phyloP scores from a whole-genome alignment of 2,888 invertebrate genomes.

The Heliothis peltigera region DNA sequence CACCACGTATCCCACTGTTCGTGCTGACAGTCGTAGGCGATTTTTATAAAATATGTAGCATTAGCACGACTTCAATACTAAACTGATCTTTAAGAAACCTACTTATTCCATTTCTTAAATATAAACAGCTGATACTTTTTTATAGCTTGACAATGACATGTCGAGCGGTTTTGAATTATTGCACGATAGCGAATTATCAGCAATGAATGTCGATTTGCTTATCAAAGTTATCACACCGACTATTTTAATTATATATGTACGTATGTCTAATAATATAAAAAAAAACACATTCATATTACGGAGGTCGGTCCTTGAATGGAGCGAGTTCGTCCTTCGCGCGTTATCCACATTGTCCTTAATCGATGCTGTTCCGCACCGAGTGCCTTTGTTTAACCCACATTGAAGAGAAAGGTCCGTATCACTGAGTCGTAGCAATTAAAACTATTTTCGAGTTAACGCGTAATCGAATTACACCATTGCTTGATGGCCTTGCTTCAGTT shows the following conservation, averaged over 20 bases:
- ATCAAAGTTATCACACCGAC: slow-evolving; percentile 25
- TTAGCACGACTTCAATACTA: slow-evolving; percentile 26
- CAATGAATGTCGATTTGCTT: slow-evolving; percentile 18
- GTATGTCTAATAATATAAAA: slow-evolving; percentile 9
- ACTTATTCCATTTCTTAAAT: slow-evolving; percentile 5
- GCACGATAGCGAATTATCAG: slow-evolving; percentile 18
- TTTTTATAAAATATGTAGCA: slow-evolving; percentile 14
- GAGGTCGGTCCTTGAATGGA: slow-evolving; percentile 65
- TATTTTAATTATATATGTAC: slow-evolving; percentile 10
- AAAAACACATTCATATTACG: slow-evolving; percentile 2
- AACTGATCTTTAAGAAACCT: slow-evolving; percentile 5
- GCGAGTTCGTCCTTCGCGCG: slow-evolving; percentile 68
- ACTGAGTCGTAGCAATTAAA: slow-evolving; percentile 41
- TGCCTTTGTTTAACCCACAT: slow-evolving; percentile 56
- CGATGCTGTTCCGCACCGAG: slow-evolving; percentile 44
- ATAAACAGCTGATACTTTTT: slow-evolving; percentile 30
- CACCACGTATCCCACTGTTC: slow-evolving; percentile 13
- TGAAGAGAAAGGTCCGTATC: slow-evolving; percentile 52
- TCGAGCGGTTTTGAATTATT: slow-evolving; percentile 11
- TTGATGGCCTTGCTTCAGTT: slow-evolving; percentile 51
- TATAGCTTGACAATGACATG: slow-evolving; percentile 5
- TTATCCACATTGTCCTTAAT: slow-evolving; percentile 61
- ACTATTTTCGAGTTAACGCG: slow-evolving; percentile 51
- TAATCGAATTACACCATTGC: slow-evolving; percentile 48
- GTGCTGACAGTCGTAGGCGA: slow-evolving; percentile 25